These are phyloP conservation scores for Damaliscus lunatus DNA, from an alignment of 2,113 vertebrate species.

Conservation along the genomic window DNA sequence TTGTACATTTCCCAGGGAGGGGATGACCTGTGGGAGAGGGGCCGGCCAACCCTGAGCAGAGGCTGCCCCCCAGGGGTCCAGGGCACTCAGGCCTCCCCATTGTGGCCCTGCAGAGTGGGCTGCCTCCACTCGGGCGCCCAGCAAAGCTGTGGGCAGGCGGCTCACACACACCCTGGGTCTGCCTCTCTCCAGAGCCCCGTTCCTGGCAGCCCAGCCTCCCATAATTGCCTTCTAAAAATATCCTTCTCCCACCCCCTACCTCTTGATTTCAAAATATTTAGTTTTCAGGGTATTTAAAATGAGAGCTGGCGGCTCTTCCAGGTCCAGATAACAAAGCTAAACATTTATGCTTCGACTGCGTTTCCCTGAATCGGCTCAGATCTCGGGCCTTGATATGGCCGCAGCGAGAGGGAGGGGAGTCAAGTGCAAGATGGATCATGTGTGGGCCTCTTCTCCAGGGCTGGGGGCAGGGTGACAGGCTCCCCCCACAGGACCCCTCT, in stretches of 20 bases:
- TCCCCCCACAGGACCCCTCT: neutral
- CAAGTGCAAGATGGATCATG: constrained; percentile 65
- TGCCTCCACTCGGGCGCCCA: neutral
- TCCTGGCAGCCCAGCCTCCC: constrained; percentile 66
- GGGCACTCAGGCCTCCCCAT: neutral
- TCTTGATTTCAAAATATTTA: constrained; percentile 74
- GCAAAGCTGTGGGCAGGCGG: neutral
- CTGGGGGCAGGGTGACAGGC: neutral
- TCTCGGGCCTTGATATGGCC: constrained; percentile 65
- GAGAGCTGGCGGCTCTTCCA: constrained; percentile 77
- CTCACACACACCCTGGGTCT: neutral
- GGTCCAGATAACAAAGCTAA: constrained; percentile 82
- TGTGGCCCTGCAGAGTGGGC: accelerated
- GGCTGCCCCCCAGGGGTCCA: neutral
- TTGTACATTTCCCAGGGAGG: neutral
- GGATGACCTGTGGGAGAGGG: neutral
- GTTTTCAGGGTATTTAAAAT: constrained; percentile 79
- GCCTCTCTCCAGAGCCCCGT: neutral
- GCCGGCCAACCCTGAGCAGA: neutral
- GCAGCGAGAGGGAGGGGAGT: constrained; percentile 57
- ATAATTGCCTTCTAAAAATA: constrained; percentile 80
- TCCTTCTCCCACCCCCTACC: constrained; percentile 64
- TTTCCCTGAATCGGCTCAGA: constrained; percentile 78
- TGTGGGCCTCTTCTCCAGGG: constrained; percentile 33
- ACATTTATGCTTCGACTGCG: constrained; percentile 79